Evolutionary conservation across 2,113 vertebrate genomes (phyloP), one percentile per base, ranked within the genome.

Genomic region (Mionectes macconnelli): DNA sequence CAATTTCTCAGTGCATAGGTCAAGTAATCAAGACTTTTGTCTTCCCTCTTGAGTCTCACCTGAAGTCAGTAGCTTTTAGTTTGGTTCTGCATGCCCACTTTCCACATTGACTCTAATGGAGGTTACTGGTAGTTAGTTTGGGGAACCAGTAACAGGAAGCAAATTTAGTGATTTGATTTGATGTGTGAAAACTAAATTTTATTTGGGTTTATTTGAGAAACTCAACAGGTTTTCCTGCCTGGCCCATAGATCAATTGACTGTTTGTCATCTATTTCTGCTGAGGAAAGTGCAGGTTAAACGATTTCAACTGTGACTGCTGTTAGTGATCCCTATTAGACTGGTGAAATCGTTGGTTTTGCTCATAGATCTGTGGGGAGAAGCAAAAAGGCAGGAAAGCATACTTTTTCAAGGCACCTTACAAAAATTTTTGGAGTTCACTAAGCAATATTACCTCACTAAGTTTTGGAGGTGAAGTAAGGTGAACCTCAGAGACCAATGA

Each of bases 391-490:
- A 87, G 69, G 79, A 90, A 33, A n/a, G n/a, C 28, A 18, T 44
- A 25, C 22, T 56, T 5, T 83, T 92, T 94, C 53, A 76, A 6
- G 4, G 45, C 73, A 57, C 37, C 25, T 86, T 10, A 5, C 20
- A 88, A 76, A 84, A 83, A 33, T 69, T 64, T 67, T 63, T 50
- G 47, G 35, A 84, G 86, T 63, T 88, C 33, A 5, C 68, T 55
- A 25, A 80, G 62, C 39, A 24, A 2, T 77, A 25, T 92, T 95
- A 84, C 68, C 42, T 92, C 55, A 77, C 30, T 39, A 22, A 70
- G 17, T 74, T 89, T 86, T 52, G 39, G 55, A 92, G 94, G 72
- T 96, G 76, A 96, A 86, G 76, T 95, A 77, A 96, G 94, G 95
- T 95, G 80, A 96, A 72, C 93, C 95, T 95, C 91, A 90, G 72